Evolutionary conservation across 2,797 vertebrate genomes (phyloP).

Genomic region (Knipowitschia caucasica): DNA sequence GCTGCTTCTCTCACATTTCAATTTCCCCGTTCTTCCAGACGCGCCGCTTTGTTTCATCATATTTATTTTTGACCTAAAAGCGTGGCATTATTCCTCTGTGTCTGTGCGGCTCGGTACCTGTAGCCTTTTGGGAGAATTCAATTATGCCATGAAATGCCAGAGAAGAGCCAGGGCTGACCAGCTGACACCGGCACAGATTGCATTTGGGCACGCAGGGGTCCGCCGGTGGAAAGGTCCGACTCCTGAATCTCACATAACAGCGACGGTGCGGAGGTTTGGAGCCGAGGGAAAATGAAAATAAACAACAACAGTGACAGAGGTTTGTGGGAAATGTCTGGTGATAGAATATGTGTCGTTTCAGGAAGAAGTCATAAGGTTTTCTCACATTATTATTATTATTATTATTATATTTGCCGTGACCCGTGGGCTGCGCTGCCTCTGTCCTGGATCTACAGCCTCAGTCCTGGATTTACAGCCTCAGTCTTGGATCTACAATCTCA

Average conservation of each 20-base stretch:
- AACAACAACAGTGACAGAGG: conserved; percentile 17
- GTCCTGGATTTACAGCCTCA: too few species aligned
- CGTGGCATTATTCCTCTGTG: conserved; percentile 14
- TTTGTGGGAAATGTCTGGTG: too few species aligned
- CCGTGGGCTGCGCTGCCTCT: too few species aligned
- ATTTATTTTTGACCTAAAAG: conserved; percentile 5
- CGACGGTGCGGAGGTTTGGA: conserved; percentile 17
- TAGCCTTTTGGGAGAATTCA: conserved; percentile 48
- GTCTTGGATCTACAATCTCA: too few species aligned
- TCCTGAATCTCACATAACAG: conserved; percentile 16
- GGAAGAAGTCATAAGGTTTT: too few species aligned
- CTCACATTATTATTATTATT: too few species aligned
- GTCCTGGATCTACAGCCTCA: too few species aligned
- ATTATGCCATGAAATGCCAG: conserved; percentile 60
- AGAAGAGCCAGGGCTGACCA: conserved; percentile 33
- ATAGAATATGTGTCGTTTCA: too few species aligned
- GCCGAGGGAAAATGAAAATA: conserved; percentile 46
- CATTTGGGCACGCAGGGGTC: conserved; percentile 36
- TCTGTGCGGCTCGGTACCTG: conserved; percentile 32
- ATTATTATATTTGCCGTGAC: too few species aligned
- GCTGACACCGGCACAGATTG: conserved; percentile 57
- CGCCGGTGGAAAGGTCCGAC: conserved; percentile 42
- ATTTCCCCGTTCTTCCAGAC: conserved; percentile 17
- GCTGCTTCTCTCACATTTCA: conserved; percentile 22
- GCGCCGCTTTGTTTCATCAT: conserved; percentile 3